phyloP scores from a whole-genome alignment of 2,113 vertebrate species.

The Danionella cerebrum region DNA sequence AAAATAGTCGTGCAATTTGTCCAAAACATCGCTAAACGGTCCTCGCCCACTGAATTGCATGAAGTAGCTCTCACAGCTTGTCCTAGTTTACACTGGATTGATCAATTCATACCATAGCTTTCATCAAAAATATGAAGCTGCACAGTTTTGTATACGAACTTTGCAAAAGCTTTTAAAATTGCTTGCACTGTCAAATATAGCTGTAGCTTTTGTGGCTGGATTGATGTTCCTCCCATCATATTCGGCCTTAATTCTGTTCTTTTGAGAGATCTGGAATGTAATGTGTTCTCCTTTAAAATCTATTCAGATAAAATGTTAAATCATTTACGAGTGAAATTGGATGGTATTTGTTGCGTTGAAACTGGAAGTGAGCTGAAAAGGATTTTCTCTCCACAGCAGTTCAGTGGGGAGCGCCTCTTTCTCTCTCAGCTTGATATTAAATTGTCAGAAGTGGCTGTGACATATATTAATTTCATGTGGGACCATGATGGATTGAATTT shows the following conservation, averaged over 20 bases:
- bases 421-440: slow-evolving; percentile 64
- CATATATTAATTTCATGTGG: slow-evolving; percentile 76
- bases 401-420: slow-evolving; percentile 24
- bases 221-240: background rate
- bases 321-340: background rate
- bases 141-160: no score
- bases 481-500: slow-evolving; percentile 74
- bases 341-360: background rate
- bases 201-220: background rate
- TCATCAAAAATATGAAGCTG: no score
- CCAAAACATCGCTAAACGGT: no score
- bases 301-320: background rate
- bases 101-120: no score
- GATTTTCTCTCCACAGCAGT: slow-evolving; percentile 13
- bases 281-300: background rate
- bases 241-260: background rate
- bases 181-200: background rate
- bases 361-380: background rate
- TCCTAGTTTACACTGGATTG: no score
- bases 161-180: background rate
- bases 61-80: no score
- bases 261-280: background rate
- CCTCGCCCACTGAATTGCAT: no score
- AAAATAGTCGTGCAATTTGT: no score
- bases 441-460: slow-evolving; percentile 69